A percentile compares a stretch with the other conserved stretches of the same genome.
Conservation (phyloP, 92 coral and sea anemone genomes). For the Porites evermanni region DNA sequence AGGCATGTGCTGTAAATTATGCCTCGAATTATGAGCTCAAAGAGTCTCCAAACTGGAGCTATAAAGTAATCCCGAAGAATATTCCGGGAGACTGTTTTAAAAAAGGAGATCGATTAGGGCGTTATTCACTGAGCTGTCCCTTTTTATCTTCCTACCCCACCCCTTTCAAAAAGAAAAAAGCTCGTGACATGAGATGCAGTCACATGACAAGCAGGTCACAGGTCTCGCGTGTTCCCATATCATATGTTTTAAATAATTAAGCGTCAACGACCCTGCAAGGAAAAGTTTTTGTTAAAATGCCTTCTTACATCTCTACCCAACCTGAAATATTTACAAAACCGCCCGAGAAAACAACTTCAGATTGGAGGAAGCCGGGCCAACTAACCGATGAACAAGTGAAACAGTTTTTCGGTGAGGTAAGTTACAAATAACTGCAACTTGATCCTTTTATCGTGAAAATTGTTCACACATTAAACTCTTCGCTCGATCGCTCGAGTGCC, state of each 20-base stretch:
- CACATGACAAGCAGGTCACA: background rate
- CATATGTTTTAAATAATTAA: background rate
- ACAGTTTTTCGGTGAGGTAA: conserved; percentile 75
- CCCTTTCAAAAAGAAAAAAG: too few species aligned
- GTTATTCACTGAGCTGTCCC: too few species aligned
- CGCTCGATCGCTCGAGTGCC: background rate
- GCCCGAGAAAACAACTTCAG: conserved; percentile 47
- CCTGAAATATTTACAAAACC: conserved; percentile 69
- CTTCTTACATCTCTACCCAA: conserved; percentile 43
- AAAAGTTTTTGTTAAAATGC: conserved; percentile 23
- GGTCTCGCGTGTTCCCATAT: background rate
- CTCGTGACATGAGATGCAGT: background rate
- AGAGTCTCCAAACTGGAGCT: too few species aligned
- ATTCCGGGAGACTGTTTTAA: too few species aligned
- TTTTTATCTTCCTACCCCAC: too few species aligned
- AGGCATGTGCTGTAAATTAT: too few species aligned
- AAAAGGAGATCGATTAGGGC: too few species aligned
- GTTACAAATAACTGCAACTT: background rate
- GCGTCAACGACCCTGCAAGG: background rate
- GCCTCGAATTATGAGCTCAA: too few species aligned
- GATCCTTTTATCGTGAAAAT: background rate
- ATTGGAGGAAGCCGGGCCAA: conserved; percentile 67
- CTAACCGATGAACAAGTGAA: conserved; percentile 66
- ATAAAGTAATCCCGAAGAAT: too few species aligned
- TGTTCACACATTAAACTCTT: too few species aligned